A percentile compares a stretch with the other conserved stretches of the same genome.
Conservation (phyloP, 2,888 invertebrate genomes). For the Cactoblastis cactorum region DNA sequence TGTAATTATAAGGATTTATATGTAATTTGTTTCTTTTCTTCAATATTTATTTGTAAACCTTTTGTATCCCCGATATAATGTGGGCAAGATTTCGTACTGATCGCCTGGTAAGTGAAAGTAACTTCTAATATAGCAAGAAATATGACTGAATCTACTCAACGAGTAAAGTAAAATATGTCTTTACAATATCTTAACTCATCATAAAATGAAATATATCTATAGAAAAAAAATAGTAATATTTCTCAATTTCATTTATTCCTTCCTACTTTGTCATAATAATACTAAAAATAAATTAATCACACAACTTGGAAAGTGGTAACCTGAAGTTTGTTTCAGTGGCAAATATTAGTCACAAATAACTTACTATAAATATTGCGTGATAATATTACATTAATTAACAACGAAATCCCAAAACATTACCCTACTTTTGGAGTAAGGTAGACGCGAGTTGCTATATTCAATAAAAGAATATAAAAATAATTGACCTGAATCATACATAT, state of each 20-base stretch:
- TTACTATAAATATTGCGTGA: neutral
- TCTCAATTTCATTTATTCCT: constrained; percentile 56
- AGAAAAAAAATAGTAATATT: constrained; percentile 10
- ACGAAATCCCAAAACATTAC: constrained; percentile 1
- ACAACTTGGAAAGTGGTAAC: neutral
- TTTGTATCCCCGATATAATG: too few species aligned
- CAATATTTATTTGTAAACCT: neutral
- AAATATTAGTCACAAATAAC: neutral
- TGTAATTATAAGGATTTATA: neutral
- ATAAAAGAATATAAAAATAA: constrained; percentile 8
- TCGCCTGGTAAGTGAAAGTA: too few species aligned
- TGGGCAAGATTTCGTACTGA: too few species aligned
- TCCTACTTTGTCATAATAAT: constrained; percentile 31
- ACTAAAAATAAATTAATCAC: constrained; percentile 17
- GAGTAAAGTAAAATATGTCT: too few species aligned
- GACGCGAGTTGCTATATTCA: neutral
- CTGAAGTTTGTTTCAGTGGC: neutral
- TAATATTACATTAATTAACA: neutral
- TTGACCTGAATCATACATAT: neutral
- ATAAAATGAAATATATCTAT: neutral
- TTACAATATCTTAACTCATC: neutral
- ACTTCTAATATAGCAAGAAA: too few species aligned
- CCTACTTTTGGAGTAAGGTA: neutral
- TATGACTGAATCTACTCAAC: too few species aligned
- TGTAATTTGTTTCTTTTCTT: neutral